phyloP scores from a whole-genome alignment of 2,888 invertebrate genomes.

The Synanthedon myopaeformis region DNA sequence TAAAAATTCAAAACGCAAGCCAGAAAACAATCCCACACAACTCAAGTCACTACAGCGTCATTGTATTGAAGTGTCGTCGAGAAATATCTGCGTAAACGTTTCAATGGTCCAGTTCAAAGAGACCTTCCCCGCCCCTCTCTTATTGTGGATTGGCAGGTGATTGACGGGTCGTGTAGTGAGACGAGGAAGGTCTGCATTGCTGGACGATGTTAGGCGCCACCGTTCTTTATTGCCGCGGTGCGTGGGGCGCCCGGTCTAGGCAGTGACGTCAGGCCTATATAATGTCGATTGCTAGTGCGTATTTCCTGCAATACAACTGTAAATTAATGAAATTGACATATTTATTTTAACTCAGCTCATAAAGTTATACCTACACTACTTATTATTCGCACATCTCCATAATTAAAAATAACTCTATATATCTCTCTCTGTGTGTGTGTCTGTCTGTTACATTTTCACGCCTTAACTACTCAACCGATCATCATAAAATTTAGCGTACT shows the following conservation, averaged over 20 bases:
- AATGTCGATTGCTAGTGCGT: neutral
- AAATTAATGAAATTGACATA: no score
- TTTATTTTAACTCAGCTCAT: no score
- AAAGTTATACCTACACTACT: no score
- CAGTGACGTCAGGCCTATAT: constrained; percentile 9
- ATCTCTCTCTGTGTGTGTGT: no score
- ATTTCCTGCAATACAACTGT: no score
- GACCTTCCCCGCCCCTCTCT: constrained; percentile 8
- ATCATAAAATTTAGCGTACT: no score
- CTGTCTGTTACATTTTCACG: no score
- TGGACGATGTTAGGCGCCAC: constrained; percentile 31
- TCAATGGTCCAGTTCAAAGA: constrained; percentile 10
- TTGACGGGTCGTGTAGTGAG: constrained; percentile 9
- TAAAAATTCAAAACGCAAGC: neutral
- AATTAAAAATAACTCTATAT: no score
- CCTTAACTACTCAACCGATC: no score
- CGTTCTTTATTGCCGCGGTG: constrained; percentile 27
- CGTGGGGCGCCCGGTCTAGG: neutral
- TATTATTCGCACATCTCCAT: no score
- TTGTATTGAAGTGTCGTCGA: constrained; percentile 23
- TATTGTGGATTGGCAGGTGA: constrained; percentile 6
- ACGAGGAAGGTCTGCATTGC: constrained; percentile 12
- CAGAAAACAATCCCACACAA: constrained; percentile 2
- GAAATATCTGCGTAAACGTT: constrained; percentile 21
- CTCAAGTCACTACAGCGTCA: constrained; percentile 14